These are phyloP conservation scores for Phalacrocorax brasilianus DNA, from an alignment of 2,113 vertebrate genomes.

Conservation along the genomic window DNA sequence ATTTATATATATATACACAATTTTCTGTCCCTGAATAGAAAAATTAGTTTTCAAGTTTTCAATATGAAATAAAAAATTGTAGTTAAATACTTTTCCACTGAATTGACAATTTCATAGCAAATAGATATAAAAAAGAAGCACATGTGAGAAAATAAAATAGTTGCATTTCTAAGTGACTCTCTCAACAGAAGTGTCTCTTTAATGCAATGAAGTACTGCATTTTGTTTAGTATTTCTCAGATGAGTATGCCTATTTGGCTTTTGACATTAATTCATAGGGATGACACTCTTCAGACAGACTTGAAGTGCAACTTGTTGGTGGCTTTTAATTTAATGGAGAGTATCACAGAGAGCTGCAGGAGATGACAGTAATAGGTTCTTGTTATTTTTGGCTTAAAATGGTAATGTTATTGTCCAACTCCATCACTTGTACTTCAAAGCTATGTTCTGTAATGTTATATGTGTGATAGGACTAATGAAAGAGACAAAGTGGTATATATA, in stretches of 20 bases:
- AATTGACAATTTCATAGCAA: not conserved
- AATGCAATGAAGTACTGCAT: not conserved
- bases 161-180: not conserved
- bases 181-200: not conserved
- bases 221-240: not conserved
- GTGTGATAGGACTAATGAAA: not conserved
- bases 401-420: not conserved
- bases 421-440: not conserved
- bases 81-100: not conserved
- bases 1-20: too few species aligned
- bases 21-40: not conserved
- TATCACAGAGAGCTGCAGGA: not conserved
- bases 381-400: not conserved
- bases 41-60: not conserved
- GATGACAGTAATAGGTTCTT: not conserved
- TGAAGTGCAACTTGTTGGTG: not conserved
- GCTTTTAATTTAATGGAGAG: not conserved
- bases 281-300: not conserved
- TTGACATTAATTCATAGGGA: not conserved
- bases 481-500: not conserved
- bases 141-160: not conserved
- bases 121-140: not conserved
- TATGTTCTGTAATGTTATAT: not conserved
- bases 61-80: not conserved
- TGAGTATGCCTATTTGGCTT: not conserved